A percentile compares a stretch with the other conserved stretches of the same genome.
These are phyloP conservation scores for Triplophysa tibetana DNA, from an alignment of 2,113 vertebrate genomes.

Conservation along the genomic window DNA sequence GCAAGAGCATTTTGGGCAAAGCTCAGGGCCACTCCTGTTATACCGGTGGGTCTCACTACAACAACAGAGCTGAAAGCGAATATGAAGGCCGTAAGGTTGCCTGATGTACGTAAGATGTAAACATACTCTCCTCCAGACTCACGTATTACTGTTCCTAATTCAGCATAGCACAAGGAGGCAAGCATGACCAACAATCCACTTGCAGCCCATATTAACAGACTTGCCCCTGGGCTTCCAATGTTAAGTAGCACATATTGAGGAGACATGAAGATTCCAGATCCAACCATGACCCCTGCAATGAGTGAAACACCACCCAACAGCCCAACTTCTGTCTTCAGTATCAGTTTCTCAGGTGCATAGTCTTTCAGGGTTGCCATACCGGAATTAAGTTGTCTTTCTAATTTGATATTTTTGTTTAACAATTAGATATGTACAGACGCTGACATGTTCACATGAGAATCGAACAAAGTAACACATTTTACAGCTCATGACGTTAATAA, in stretches of 20 bases:
- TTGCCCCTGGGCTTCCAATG: constrained; percentile 81
- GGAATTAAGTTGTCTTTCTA: not conserved
- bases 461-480: not conserved
- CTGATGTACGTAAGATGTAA: constrained; percentile 82
- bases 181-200: constrained; percentile 78
- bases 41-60: constrained; percentile 77
- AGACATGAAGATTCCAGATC: constrained; percentile 77
- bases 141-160: constrained; percentile 81
- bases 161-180: constrained; percentile 81
- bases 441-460: not conserved
- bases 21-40: constrained; percentile 78
- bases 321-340: constrained; percentile 66
- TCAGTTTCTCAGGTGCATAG: constrained; percentile 43
- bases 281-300: constrained; percentile 83
- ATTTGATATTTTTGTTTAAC: not conserved
- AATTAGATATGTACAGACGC: not conserved
- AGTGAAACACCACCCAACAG: constrained; percentile 78
- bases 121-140: constrained; percentile 87
- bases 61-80: constrained; percentile 79
- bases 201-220: constrained; percentile 79
- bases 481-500: not conserved
- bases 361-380: constrained; percentile 48
- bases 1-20: constrained; percentile 79
- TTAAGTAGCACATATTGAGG: constrained; percentile 77
- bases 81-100: constrained; percentile 81